Evolutionary conservation across 2,888 invertebrate genomes (phyloP).

Genomic region (Leucania comma): DNA sequence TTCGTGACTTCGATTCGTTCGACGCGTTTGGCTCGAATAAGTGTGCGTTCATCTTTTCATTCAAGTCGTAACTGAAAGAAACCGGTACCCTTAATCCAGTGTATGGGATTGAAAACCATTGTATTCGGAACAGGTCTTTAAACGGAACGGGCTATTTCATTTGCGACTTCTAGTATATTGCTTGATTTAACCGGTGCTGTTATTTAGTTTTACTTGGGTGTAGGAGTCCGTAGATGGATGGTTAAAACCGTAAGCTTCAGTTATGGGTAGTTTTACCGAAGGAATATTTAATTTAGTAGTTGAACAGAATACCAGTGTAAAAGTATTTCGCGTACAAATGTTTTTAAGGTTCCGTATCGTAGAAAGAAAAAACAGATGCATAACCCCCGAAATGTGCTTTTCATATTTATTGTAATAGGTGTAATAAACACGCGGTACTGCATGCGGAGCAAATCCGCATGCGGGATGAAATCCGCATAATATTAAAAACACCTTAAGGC

Average conservation of each 20-base stretch:
- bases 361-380: too few relatives aligned
- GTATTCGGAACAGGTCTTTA: slow-evolving; percentile 28
- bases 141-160: slow-evolving; percentile 40
- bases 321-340: not conserved
- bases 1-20: too few relatives aligned
- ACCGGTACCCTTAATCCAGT: slow-evolving; percentile 14
- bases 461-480: too few relatives aligned
- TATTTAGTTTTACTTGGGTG: slow-evolving; percentile 7
- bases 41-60: not conserved
- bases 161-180: slow-evolving; percentile 28
- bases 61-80: slow-evolving; percentile 41
- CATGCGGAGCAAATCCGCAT: too few relatives aligned
- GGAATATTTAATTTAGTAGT: not conserved
- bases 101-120: slow-evolving; percentile 45
- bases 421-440: too few relatives aligned
- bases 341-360: too few relatives aligned
- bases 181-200: not conserved
- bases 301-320: too few relatives aligned
- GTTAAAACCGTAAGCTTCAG: not conserved
- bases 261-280: not conserved
- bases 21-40: too few relatives aligned
- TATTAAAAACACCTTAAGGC: too few relatives aligned
- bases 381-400: too few relatives aligned
- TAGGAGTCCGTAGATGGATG: not conserved
- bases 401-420: too few relatives aligned